Evolutionary conservation across 1,140 invertebrate genomes (phyloP).

Genomic region (Apis mellifera): Amel_HAv3.1 CM009937.2:9826501-9827000

Average conservation of each 20-base stretch:
- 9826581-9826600: not conserved
- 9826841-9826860: slow-evolving; percentile 63
- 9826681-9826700: not conserved
- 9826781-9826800: slow-evolving; percentile 71
- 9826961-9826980: slow-evolving; percentile 78
- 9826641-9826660: slow-evolving; percentile 40
- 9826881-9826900: slow-evolving; percentile 52
- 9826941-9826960: slow-evolving; percentile 38
- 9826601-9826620: slow-evolving; percentile 41
- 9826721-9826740: slow-evolving; percentile 22
- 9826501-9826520: slow-evolving; percentile 59
- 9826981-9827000: slow-evolving; percentile 78
- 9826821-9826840: slow-evolving; percentile 67
- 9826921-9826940: slow-evolving; percentile 25
- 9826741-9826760: slow-evolving; percentile 27
- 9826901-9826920: no score
- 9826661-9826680: no score
- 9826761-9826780: slow-evolving; percentile 63
- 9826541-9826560: not conserved
- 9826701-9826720: slow-evolving; percentile 8
- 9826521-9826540: not conserved
- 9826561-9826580: not conserved
- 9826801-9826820: slow-evolving; percentile 73
- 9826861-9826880: slow-evolving; percentile 55
- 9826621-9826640: slow-evolving; percentile 63